Percentiles rank a stretch among this genome's conserved stretches.
These are phyloP conservation scores for Herminia tarsipennalis DNA, from an alignment of 2,888 invertebrate species.

Conservation along the genomic window DNA sequence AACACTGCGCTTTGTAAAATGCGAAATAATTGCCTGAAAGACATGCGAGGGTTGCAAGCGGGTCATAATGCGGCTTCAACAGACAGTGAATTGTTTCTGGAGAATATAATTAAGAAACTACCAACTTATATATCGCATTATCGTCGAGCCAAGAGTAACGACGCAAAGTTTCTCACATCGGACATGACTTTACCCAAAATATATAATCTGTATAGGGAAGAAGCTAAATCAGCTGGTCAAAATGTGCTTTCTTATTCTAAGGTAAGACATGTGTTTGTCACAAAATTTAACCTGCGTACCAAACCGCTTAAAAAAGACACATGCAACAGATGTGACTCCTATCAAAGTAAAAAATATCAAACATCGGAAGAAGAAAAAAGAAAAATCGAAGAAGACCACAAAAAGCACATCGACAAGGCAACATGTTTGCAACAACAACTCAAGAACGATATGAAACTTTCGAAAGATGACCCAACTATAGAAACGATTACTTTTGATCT, in stretches of 20 bases:
- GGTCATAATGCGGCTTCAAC: no score
- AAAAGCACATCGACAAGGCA: conserved; percentile 19
- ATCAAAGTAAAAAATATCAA: no score
- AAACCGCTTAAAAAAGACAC: conserved; percentile 21
- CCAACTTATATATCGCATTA: conserved; percentile 13
- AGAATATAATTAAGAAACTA: conserved; percentile 17
- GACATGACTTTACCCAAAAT: conserved; percentile 18
- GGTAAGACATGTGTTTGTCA: conserved; percentile 16
- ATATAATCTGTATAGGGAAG: conserved; percentile 1
- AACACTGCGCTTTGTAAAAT: no score
- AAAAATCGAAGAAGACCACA: no score
- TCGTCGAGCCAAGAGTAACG: conserved; percentile 10
- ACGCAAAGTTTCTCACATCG: conserved; percentile 6
- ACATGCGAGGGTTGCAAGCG: no score
- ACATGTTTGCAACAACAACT: conserved; percentile 18
- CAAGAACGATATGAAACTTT: conserved; percentile 14
- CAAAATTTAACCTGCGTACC: conserved; percentile 24
- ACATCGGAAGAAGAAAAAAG: conserved; percentile 16
- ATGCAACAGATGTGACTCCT: conserved; percentile 26
- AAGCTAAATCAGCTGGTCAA: not conserved
- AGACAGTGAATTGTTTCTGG: no score
- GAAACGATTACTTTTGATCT: conserved; percentile 18
- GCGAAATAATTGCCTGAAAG: no score
- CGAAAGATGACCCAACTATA: conserved; percentile 10
- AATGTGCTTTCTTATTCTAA: not conserved